Conservation (phyloP, 2,888 invertebrate species). For the Subacronicta megacephala region DNA sequence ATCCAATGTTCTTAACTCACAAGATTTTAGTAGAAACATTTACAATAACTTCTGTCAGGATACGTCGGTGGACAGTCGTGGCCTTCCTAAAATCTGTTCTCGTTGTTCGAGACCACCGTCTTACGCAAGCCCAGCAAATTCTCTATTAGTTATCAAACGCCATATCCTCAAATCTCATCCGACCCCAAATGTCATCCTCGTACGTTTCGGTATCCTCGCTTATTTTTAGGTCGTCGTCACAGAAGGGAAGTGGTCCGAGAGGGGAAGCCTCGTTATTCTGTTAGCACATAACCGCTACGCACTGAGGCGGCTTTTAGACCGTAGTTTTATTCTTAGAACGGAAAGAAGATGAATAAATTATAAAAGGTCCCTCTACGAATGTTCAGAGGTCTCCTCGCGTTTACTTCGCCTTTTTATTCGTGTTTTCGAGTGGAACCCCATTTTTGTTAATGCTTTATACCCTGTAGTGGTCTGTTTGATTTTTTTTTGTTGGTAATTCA, state of each 20-base stretch:
- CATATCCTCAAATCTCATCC: slow-evolving; percentile 45
- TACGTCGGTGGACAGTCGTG: too few relatives aligned
- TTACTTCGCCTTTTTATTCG: slow-evolving; percentile 33
- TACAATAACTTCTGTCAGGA: too few relatives aligned
- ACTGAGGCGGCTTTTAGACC: slow-evolving; percentile 45
- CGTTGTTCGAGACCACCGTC: too few relatives aligned
- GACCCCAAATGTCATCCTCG: slow-evolving; percentile 56
- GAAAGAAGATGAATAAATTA: slow-evolving; percentile 53
- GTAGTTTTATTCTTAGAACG: slow-evolving; percentile 41
- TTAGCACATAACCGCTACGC: slow-evolving; percentile 58
- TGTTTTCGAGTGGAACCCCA: slow-evolving; percentile 34
- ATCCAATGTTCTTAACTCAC: too few relatives aligned
- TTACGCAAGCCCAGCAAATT: slow-evolving; percentile 12
- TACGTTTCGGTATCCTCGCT: slow-evolving; percentile 61
- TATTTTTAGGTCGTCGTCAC: slow-evolving; percentile 77
- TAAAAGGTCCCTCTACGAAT: slow-evolving; percentile 42
- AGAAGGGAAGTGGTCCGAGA: slow-evolving; percentile 68
- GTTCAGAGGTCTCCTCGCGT: slow-evolving; percentile 40
- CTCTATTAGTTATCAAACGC: slow-evolving; percentile 31
- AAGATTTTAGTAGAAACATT: too few relatives aligned
- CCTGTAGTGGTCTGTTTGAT: slow-evolving; percentile 25
- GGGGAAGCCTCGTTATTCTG: slow-evolving; percentile 65
- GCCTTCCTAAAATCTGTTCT: too few relatives aligned
- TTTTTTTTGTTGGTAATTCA: slow-evolving; percentile 14
- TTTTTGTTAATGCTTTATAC: slow-evolving; percentile 45